Evolutionary conservation across 2,797 vertebrate species (phyloP).

Genomic region (Gouania willdenowi): DNA sequence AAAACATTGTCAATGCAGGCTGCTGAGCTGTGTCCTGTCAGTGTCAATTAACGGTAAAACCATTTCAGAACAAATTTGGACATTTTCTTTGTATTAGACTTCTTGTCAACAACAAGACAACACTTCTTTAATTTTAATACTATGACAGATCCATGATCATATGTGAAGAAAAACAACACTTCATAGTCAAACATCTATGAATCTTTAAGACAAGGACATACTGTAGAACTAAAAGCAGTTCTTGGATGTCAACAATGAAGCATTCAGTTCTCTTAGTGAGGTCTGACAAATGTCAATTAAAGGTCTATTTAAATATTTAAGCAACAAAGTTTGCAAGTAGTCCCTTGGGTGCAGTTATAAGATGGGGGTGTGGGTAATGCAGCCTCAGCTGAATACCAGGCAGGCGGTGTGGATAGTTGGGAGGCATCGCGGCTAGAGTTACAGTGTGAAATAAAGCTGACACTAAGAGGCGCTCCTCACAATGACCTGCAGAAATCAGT

Average conservation of each 20-base stretch:
- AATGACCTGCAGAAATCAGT: conserved; percentile 81
- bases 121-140: too few relatives aligned
- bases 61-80: too few relatives aligned
- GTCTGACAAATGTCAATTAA: conserved; percentile 67
- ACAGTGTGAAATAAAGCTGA: conserved; percentile 89
- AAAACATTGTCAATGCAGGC: conserved; percentile 26
- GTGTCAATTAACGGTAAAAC: conserved; percentile 7
- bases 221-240: conserved; percentile 5
- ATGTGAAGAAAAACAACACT: too few relatives aligned
- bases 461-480: conserved; percentile 86
- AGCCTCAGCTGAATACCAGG: conserved; percentile 72
- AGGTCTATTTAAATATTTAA: conserved; percentile 79
- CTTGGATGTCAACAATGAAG: conserved; percentile 27
- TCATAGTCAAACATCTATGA: conserved; percentile 2
- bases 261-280: conserved; percentile 42
- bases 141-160: too few relatives aligned
- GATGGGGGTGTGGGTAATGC: conserved; percentile 47
- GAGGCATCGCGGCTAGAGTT: conserved; percentile 79
- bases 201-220: neutral
- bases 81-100: neutral
- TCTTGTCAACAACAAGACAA: too few relatives aligned
- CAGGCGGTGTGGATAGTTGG: conserved; percentile 66
- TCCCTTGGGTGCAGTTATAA: conserved; percentile 74
- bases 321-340: conserved; percentile 73
- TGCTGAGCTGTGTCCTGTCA: conserved; percentile 1